Evolutionary conservation across 2,113 vertebrate species (phyloP), one percentile per base, ranked within the genome.

Genomic region (Salvelinus fontinalis): DNA sequence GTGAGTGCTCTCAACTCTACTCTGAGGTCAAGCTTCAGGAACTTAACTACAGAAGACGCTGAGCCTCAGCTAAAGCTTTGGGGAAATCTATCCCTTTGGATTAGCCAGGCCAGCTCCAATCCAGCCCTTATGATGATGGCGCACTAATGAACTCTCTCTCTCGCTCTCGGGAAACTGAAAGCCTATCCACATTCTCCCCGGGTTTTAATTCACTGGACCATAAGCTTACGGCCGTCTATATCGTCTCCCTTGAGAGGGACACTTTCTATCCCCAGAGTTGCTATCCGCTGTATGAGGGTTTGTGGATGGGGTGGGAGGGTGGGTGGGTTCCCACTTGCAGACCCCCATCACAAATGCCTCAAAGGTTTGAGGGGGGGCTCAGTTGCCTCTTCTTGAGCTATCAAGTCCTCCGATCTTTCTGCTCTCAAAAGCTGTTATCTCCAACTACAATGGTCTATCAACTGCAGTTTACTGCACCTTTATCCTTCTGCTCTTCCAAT

Each of bases 81-180:
- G 44, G 67, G 77, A 74, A 69, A 74, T 70, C 67, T 48, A 70
- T 64, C 71, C 39, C n/a, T 20, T 51, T 13, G 68, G 73, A 65
- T 71, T 66, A 54, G 57, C 22, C 64, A 5, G 12, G 11, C 31
- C 54, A 64, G 71, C 51, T 29, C 67, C 51, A 18, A 20, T 27
- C 67, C 64, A 5, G 39, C 48, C 64, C 31, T 31, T 57, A 18
- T 49, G 64, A 62, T 67, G 70, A 78, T n/a, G 48, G 29, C 48
- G 1, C 62, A 57, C 39, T 78, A 72, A 72, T 79, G 51, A 79
- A 79, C 77, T 64, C 54, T 26, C 54, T 31, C 24, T 44, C 67
- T 39, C 39, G 2, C 39, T 22, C 59, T 62, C 9, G 44, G 75
- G 67, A 71, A 39, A 64, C 34, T 70, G 5, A 70, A 62, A 68